A percentile compares a stretch with the other conserved stretches of the same genome.
Evolutionary conservation across 2,113 vertebrate genomes (phyloP).

Genomic region (Octodon degus): DNA sequence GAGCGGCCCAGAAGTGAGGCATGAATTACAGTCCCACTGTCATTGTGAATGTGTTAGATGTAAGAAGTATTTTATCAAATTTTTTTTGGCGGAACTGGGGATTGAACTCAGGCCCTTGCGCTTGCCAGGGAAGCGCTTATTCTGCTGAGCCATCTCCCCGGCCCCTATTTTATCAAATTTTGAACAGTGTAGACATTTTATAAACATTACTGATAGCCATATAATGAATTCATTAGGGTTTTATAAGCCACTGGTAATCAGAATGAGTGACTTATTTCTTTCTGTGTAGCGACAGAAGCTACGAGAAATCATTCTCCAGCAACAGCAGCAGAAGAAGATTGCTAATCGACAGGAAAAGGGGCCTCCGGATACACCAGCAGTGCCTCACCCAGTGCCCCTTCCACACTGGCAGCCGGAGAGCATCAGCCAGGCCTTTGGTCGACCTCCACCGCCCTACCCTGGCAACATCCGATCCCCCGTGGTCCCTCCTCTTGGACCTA

Average conservation of each 20-base stretch:
- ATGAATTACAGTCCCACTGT: neutral
- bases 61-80: neutral
- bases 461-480: slow-evolving; percentile 88
- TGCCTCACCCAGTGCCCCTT: slow-evolving; percentile 83
- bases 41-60: neutral
- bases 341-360: slow-evolving; percentile 93
- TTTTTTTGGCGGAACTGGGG: too few relatives aligned
- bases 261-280: slow-evolving; percentile 26
- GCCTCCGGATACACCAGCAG: slow-evolving; percentile 85
- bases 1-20: neutral
- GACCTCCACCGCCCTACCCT: slow-evolving; percentile 97
- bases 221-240: neutral
- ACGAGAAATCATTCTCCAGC: slow-evolving; percentile 95
- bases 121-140: too few relatives aligned
- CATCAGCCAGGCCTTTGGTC: slow-evolving; percentile 87
- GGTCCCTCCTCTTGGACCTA: slow-evolving; percentile 84
- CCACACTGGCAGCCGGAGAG: slow-evolving; percentile 92
- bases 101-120: too few relatives aligned
- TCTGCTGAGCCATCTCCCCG: too few relatives aligned
- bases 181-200: neutral
- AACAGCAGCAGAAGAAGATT: slow-evolving; percentile 96
- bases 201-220: neutral
- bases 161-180: neutral
- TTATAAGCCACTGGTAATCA: neutral
- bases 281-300: slow-evolving; percentile 92